Conservation (phyloP, 2,888 invertebrate species). For the Aricia artaxerxes region DNA sequence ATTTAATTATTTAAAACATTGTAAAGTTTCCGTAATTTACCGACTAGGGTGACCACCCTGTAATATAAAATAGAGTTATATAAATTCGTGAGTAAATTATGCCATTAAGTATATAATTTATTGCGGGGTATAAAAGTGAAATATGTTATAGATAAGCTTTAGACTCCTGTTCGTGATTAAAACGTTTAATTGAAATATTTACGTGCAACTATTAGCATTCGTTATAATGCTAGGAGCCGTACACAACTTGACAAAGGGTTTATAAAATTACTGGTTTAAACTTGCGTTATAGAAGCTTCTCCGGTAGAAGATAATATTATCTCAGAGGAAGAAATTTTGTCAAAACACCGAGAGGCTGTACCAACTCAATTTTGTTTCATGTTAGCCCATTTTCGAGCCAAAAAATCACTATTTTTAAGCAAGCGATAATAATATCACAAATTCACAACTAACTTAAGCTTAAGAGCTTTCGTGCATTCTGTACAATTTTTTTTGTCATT, state of each 20-base stretch:
- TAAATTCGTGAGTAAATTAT: constrained; percentile 30
- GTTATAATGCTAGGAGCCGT: neutral
- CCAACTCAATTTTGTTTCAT: too few relatives aligned
- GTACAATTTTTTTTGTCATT: too few relatives aligned
- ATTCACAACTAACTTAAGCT: too few relatives aligned
- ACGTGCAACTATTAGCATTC: constrained; percentile 21
- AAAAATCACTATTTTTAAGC: too few relatives aligned
- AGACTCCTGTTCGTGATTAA: constrained; percentile 27
- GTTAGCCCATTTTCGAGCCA: too few relatives aligned
- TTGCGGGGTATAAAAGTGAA: constrained; percentile 13
- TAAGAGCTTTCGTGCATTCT: too few relatives aligned
- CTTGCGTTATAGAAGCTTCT: too few relatives aligned
- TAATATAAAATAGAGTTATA: constrained; percentile 24
- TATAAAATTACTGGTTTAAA: too few relatives aligned
- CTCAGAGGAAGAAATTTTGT: too few relatives aligned
- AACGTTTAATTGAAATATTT: constrained; percentile 29
- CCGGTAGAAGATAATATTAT: too few relatives aligned
- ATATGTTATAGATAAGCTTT: constrained; percentile 24
- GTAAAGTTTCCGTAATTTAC: neutral
- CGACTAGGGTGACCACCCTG: constrained; percentile 18
- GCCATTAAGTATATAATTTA: constrained; percentile 26
- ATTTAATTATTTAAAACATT: constrained; percentile 25
- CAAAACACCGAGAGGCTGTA: too few relatives aligned
- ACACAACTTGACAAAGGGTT: neutral
- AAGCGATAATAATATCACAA: too few relatives aligned